phyloP scores from a whole-genome alignment of 2,888 invertebrate species.

The Hedya salicella region DNA sequence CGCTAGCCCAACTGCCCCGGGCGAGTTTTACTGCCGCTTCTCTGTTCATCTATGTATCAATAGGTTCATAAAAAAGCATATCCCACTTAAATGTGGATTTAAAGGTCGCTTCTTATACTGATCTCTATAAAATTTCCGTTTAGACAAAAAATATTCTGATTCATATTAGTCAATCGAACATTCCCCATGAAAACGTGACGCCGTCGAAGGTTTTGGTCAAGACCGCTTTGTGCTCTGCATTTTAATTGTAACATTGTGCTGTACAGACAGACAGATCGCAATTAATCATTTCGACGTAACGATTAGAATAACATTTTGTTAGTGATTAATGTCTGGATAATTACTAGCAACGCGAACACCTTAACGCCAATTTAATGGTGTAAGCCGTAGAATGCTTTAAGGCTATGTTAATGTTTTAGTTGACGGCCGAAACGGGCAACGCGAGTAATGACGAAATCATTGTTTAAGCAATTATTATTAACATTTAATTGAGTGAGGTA shows the following conservation, averaged over 20 bases:
- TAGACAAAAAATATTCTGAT: conserved; percentile 24
- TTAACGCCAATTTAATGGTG: conserved; percentile 51
- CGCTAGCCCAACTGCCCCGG: conserved; percentile 62
- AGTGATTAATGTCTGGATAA: conserved; percentile 69
- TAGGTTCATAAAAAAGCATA: conserved; percentile 5
- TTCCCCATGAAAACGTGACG: conserved; percentile 44
- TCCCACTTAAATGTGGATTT: neutral
- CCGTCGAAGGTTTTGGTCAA: conserved; percentile 50
- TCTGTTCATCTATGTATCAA: conserved; percentile 46
- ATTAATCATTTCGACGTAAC: conserved; percentile 66
- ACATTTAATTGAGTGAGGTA: conserved; percentile 48
- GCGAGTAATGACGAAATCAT: conserved; percentile 36
- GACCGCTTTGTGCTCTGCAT: conserved; percentile 49
- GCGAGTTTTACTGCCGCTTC: conserved; percentile 62
- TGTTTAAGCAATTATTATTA: conserved; percentile 49
- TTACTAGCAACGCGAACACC: conserved; percentile 58
- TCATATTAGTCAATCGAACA: conserved; percentile 17
- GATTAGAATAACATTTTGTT: conserved; percentile 62
- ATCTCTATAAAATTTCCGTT: neutral
- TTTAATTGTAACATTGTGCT: conserved; percentile 55
- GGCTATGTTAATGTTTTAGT: conserved; percentile 48
- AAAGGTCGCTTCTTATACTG: neutral
- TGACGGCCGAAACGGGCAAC: conserved; percentile 25
- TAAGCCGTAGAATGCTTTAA: conserved; percentile 58
- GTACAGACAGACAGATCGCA: conserved; percentile 57